These are phyloP conservation scores for Synergus itoensis DNA, from an alignment of 2,888 invertebrate species.

Conservation along the genomic window DNA sequence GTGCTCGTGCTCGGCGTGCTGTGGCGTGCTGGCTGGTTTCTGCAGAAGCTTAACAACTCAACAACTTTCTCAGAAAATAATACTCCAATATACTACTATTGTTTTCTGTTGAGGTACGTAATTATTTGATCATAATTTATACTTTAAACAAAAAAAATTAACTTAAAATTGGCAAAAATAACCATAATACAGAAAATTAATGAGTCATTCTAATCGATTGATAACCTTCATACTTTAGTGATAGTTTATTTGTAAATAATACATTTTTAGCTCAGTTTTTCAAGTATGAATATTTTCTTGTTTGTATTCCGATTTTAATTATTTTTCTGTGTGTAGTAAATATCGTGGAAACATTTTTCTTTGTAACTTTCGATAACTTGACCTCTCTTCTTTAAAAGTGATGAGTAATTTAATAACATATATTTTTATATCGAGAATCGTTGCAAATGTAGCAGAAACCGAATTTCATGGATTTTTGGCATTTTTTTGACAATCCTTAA, in stretches of 20 bases:
- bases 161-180: background rate
- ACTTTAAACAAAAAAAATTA: background rate
- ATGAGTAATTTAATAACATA: slow-evolving; percentile 21
- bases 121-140: background rate
- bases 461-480: background rate
- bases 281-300: background rate
- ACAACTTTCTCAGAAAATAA: no score
- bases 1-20: no score
- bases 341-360: background rate
- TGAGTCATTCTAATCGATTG: slow-evolving; percentile 4
- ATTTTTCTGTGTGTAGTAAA: no score
- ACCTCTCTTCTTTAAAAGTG: slow-evolving; percentile 6
- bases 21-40: no score
- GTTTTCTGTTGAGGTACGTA: slow-evolving; percentile 52
- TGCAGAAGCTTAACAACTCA: no score
- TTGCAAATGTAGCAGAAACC: background rate
- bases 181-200: background rate
- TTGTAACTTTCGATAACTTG: slow-evolving; percentile 6
- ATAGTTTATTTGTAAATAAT: background rate
- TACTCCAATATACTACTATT: no score
- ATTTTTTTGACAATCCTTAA: background rate
- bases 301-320: background rate
- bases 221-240: background rate
- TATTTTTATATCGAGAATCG: background rate
- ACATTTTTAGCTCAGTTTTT: background rate